Conservation (phyloP, 2,888 invertebrate genomes). For the Chrysotoxum bicinctum region DNA sequence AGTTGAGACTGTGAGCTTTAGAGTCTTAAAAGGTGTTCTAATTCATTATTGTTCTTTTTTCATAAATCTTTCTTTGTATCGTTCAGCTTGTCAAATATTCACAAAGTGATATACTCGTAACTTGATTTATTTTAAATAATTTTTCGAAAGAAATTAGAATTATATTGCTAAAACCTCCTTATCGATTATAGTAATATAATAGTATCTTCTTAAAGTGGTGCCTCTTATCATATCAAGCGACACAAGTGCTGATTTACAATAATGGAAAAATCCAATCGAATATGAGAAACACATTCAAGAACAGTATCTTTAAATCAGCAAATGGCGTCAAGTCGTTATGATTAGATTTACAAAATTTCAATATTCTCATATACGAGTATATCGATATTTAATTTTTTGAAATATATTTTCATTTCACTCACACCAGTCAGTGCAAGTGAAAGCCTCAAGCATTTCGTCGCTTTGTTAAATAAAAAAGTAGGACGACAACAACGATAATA, state of each 20-base stretch:
- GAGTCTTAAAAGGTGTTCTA: too few relatives aligned
- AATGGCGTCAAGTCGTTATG: background rate
- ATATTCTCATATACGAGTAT: too few relatives aligned
- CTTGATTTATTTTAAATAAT: background rate
- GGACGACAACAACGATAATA: background rate
- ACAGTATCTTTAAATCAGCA: slow-evolving; percentile 3
- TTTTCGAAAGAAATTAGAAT: background rate
- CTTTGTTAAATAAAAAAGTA: slow-evolving; percentile 20
- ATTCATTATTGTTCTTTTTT: too few relatives aligned
- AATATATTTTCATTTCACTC: background rate
- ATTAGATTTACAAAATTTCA: background rate
- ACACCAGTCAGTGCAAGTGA: background rate
- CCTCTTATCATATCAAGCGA: background rate
- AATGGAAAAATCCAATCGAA: background rate
- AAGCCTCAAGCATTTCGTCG: background rate
- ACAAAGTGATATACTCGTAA: too few relatives aligned
- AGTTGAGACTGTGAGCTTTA: too few relatives aligned
- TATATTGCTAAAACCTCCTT: too few relatives aligned
- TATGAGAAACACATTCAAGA: background rate
- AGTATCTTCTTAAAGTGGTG: background rate
- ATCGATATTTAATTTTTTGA: background rate
- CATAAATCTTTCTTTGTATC: too few relatives aligned
- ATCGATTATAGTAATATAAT: background rate
- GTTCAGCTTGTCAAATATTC: too few relatives aligned
- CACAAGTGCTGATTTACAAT: background rate